phyloP scores from a whole-genome alignment of 2,113 vertebrate genomes.

The Anthoscopus minutus region DNA sequence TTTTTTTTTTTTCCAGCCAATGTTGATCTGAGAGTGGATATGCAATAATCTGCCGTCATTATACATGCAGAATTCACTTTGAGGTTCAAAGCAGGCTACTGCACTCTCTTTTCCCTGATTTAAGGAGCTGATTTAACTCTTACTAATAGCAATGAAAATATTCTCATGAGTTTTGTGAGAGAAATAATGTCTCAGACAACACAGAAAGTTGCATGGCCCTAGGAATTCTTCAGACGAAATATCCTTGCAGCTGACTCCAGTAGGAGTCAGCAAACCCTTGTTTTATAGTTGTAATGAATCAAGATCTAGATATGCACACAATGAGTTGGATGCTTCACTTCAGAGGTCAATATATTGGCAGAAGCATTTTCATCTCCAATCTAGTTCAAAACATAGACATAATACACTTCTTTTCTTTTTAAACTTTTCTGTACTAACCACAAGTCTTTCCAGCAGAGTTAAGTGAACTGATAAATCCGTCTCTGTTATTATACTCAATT shows the following conservation, averaged over 20 bases:
- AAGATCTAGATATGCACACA: background rate
- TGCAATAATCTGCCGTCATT: background rate
- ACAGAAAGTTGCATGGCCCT: background rate
- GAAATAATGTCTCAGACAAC: background rate
- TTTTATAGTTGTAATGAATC: background rate
- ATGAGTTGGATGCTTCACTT: background rate
- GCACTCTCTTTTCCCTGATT: background rate
- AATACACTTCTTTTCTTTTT: background rate
- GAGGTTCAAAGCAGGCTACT: background rate
- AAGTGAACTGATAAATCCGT: conserved; percentile 1
- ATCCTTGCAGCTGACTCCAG: background rate
- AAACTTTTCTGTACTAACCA: background rate
- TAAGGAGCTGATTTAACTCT: background rate
- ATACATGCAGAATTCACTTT: background rate
- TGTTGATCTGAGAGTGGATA: background rate
- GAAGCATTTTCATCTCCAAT: background rate
- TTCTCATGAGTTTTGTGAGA: background rate
- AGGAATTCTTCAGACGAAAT: background rate
- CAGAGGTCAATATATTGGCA: background rate
- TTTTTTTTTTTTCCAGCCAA: background rate
- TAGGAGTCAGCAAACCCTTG: background rate
- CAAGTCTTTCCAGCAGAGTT: background rate
- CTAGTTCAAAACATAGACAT: background rate
- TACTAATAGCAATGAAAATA: background rate
- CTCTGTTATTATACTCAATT: background rate